phyloP scores from a whole-genome alignment of 37 sponge, comb jelly and placozoan species.

The Oopsacas minuta region DNA sequence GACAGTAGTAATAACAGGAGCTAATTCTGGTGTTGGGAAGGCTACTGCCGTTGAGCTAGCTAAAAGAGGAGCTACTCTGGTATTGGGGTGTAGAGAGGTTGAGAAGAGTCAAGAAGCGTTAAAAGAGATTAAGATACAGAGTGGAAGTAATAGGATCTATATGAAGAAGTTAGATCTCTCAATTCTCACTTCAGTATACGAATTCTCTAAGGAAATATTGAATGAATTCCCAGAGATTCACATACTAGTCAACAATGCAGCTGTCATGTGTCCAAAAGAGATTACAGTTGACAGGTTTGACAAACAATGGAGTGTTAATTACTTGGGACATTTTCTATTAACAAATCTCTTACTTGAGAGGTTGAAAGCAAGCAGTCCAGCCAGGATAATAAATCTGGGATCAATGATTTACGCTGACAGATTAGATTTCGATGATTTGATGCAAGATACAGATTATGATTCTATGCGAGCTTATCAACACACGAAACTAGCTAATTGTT shows the following conservation, averaged over 20 bases:
- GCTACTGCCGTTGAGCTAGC: background rate
- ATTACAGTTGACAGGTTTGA: background rate
- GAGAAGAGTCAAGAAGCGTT: background rate
- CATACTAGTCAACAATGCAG: background rate
- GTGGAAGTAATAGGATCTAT: background rate
- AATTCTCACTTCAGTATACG: background rate
- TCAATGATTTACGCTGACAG: background rate
- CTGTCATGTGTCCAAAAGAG: background rate
- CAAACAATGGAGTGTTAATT: slow-evolving; percentile 12
- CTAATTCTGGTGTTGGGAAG: background rate
- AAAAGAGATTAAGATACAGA: background rate
- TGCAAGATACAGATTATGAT: background rate
- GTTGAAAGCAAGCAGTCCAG: background rate
- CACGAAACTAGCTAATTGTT: background rate
- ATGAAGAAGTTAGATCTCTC: background rate
- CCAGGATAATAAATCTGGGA: slow-evolving; percentile 17
- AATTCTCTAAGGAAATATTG: background rate
- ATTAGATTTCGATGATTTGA: background rate
- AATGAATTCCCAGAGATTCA: background rate
- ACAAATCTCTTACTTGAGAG: background rate
- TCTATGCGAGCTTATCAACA: background rate
- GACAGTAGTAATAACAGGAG: background rate
- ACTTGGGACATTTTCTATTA: background rate
- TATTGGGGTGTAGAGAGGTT: background rate
- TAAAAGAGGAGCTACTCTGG: background rate